Conservation (phyloP, 1,140 invertebrate genomes). For the Hermatobates lingyangjiaoensis region DNA sequence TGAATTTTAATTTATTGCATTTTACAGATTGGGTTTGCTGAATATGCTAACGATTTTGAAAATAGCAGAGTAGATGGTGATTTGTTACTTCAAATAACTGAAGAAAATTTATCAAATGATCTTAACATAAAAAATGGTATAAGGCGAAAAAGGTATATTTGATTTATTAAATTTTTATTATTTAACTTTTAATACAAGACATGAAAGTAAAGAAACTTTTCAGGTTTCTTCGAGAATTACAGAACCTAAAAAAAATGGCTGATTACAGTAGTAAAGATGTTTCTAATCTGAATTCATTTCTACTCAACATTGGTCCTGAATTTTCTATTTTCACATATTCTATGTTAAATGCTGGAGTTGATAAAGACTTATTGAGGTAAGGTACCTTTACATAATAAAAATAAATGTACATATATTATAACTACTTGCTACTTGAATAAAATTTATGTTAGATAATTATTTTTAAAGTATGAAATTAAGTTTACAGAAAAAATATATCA, state of each 20-base stretch:
- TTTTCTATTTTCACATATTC: constrained; percentile 93
- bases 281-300: constrained; percentile 75
- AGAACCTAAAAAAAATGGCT: constrained; percentile 87
- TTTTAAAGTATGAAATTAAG: neutral
- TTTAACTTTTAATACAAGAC: neutral
- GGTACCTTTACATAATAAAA: too few relatives aligned
- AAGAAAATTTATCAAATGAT: constrained; percentile 80
- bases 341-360: constrained; percentile 87
- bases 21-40: constrained; percentile 79
- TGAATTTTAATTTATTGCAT: too few relatives aligned
- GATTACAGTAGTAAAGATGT: constrained; percentile 91
- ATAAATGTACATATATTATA: too few relatives aligned
- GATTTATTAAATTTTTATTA: neutral
- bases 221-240: constrained; percentile 83
- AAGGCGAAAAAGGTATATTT: constrained; percentile 51
- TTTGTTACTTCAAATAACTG: constrained; percentile 77
- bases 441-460: neutral
- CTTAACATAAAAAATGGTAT: constrained; percentile 89
- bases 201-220: too few relatives aligned
- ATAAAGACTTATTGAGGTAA: constrained; percentile 53
- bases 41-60: constrained; percentile 64
- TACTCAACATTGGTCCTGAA: constrained; percentile 70
- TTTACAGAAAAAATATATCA: neutral
- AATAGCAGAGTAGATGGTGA: constrained; percentile 95
- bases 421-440: neutral